A percentile compares a stretch with the other conserved stretches of the same genome.
Evolutionary conservation across 2,888 invertebrate species (phyloP).

Genomic region (Eulithis prunata): DNA sequence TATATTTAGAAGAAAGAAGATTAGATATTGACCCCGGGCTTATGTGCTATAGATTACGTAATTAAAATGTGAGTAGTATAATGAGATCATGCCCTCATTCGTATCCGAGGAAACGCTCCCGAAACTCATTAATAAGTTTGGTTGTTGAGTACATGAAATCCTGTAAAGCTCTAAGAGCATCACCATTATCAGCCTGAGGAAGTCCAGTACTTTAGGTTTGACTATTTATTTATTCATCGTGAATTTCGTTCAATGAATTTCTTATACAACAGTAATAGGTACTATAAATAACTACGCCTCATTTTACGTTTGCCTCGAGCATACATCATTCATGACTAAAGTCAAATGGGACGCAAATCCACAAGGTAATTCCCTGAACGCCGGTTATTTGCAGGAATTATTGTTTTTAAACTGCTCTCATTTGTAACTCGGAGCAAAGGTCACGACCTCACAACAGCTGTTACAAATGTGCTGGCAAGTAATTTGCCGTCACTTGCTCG

Average conservation of each 20-base stretch:
- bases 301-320: background rate
- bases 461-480: constrained; percentile 26
- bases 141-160: constrained; percentile 20
- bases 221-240: too few species aligned
- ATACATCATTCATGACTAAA: background rate
- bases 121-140: constrained; percentile 29
- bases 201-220: too few species aligned
- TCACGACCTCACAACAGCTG: constrained; percentile 28
- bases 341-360: constrained; percentile 7
- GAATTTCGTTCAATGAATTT: too few species aligned
- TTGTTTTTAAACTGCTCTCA: constrained; percentile 24
- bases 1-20: too few species aligned
- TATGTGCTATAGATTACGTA: constrained; percentile 11
- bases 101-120: constrained; percentile 5
- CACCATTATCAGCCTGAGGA: too few species aligned
- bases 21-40: background rate
- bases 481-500: constrained; percentile 19
- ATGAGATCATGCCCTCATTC: constrained; percentile 29
- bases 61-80: constrained; percentile 22
- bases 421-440: constrained; percentile 28
- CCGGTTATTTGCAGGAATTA: constrained; percentile 15
- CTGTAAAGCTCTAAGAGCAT: too few species aligned
- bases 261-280: too few species aligned
- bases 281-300: background rate
- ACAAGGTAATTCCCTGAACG: constrained; percentile 10